Evolutionary conservation across 2,888 invertebrate species (phyloP), one percentile per base, ranked within the genome.

Genomic region (Gymnoscelis rufifasciata): DNA sequence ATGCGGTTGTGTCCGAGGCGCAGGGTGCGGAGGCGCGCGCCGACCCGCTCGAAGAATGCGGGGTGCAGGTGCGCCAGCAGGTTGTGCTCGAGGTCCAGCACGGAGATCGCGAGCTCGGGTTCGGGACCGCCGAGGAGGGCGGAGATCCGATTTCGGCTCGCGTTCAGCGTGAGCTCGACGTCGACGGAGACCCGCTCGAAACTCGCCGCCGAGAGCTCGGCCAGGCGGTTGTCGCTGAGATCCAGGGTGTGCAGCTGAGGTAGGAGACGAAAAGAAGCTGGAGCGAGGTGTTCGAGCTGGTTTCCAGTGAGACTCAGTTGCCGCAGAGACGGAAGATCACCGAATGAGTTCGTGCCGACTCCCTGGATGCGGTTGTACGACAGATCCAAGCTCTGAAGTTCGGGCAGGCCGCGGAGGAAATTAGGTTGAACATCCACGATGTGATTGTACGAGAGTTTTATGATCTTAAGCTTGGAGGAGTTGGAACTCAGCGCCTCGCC

Each of bases 271-370:
- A 97, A 93, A 0, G 95, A 92, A n/a, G 90, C 88, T 3, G 90
- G 90, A 0, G 91, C 91, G 36, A 97, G 89, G 27, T 86, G 84
- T 19, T 86, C 86, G 36, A 97, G 82, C 12, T 90, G 81, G 72
- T 97, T 97, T 57, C 93, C 92, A 1, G 94, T 93, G 48, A 97
- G 78, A 62, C 94, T 93, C 42, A 97, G 80, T 50, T 93, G 94
- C 31, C 91, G 90, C 44, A 97, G 83, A 60, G 90, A 91, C 7
- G 91, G 90, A 65, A 96, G 89, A 68, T 93, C 91, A 36, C 87
- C 83, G 62, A 97, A 95, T 8, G 92, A 90, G 40, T 90, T 88
- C 23, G 89, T 89, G 47, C 90, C 89, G 4, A 96, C 76, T 29
- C 86, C 81, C 40, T 83, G 84, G 46, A 96, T 89, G 52, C 91